These are phyloP conservation scores for Vimba vimba DNA, from an alignment of 2,113 vertebrate genomes.

Conservation along the genomic window DNA sequence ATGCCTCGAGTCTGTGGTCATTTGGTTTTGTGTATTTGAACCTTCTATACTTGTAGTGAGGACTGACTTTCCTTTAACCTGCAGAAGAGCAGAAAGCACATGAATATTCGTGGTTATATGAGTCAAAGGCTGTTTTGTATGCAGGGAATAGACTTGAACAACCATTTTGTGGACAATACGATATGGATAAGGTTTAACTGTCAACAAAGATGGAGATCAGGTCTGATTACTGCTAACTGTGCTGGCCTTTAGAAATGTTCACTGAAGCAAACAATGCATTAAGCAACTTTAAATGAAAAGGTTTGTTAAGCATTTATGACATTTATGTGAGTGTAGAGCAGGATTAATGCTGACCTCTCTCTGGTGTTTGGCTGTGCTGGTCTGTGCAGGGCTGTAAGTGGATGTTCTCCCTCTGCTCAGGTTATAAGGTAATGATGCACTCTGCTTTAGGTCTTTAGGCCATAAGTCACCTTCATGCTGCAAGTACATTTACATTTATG, in stretches of 20 bases:
- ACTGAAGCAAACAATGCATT: neutral
- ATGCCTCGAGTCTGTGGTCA: conserved; percentile 7
- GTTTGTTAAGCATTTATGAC: neutral
- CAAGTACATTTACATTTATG: conserved; percentile 38
- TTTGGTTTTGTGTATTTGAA: conserved; percentile 25
- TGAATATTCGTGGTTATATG: neutral
- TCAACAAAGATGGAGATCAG: conserved; percentile 14
- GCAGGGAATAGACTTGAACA: neutral
- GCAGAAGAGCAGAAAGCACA: neutral
- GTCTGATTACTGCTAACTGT: neutral
- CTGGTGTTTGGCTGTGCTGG: neutral
- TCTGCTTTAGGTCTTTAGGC: conserved; percentile 43
- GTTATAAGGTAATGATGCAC: conserved; percentile 49
- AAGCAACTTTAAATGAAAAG: neutral
- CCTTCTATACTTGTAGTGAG: conserved; percentile 14
- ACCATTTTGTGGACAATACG: neutral
- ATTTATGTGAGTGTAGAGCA: conserved; percentile 16
- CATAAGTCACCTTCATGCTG: conserved; percentile 71
- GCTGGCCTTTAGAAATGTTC: conserved; percentile 2
- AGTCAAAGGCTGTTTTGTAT: conserved; percentile 13
- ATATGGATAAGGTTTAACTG: conserved; percentile 1
- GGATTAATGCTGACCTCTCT: conserved; percentile 62
- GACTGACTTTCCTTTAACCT: conserved; percentile 34
- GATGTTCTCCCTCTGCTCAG: conserved; percentile 52
- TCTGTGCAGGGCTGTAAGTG: neutral